A percentile compares a stretch with the other conserved stretches of the same genome.
phyloP scores from a whole-genome alignment of 2,888 invertebrate species.

The Pterobdella sp. region DNA sequence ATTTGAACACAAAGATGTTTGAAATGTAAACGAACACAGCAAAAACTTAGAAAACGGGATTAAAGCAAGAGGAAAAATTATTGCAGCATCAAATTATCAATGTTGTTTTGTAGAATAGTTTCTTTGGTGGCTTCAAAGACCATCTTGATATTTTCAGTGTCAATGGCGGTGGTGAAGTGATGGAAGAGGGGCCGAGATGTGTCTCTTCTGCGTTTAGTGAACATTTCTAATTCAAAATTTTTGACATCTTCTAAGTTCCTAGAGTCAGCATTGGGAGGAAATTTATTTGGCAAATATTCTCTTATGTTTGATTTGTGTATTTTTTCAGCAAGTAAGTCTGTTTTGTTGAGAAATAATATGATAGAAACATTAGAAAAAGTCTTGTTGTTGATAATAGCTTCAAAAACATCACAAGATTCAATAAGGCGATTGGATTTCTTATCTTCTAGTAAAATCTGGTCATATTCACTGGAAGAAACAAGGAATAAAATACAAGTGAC shows the following conservation, averaged over 20 bases:
- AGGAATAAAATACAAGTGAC: conserved; percentile 94
- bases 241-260: conserved; percentile 60
- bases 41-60: neutral
- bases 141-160: conserved; percentile 93
- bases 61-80: conserved; percentile 46
- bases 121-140: conserved; percentile 97
- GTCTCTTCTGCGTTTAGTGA: conserved; percentile 71
- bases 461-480: conserved; percentile 93
- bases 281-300: conserved; percentile 50
- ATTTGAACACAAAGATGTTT: neutral
- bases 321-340: conserved; percentile 83
- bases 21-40: neutral
- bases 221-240: conserved; percentile 76
- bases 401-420: conserved; percentile 93
- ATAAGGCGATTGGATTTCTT: conserved; percentile 86
- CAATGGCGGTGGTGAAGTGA: conserved; percentile 95
- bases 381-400: conserved; percentile 93
- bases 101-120: conserved; percentile 87
- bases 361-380: conserved; percentile 88
- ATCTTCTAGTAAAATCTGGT: conserved; percentile 87
- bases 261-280: conserved; percentile 53
- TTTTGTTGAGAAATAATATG: conserved; percentile 95
- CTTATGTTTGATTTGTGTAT: conserved; percentile 52
- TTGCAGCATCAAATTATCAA: conserved; percentile 86
- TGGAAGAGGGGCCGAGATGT: conserved; percentile 79